A percentile compares a stretch with the other conserved stretches of the same genome.
Conservation (phyloP, 2,888 invertebrate species). For the Nyleta sp. region DNA sequence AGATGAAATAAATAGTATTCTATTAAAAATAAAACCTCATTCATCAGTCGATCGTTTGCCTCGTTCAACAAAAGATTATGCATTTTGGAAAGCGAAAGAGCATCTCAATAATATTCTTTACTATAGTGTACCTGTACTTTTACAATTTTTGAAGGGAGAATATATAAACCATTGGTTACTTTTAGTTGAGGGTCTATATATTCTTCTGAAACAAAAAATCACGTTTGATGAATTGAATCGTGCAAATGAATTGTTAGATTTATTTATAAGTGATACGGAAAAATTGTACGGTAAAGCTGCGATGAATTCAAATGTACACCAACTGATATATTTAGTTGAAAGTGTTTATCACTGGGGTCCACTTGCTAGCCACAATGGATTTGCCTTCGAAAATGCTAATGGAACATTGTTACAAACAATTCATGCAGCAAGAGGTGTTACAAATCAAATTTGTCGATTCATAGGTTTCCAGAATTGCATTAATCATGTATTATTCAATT, state of each 20-base stretch:
- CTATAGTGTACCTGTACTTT: too few species aligned
- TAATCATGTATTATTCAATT: background rate
- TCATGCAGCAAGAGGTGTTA: background rate
- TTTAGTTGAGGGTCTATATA: too few species aligned
- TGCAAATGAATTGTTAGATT: conserved; percentile 2
- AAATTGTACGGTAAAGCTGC: conserved; percentile 10
- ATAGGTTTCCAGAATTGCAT: background rate
- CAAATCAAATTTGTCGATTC: background rate
- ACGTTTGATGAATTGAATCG: background rate
- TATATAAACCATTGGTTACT: too few species aligned
- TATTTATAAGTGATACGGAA: background rate
- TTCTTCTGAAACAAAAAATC: conserved; percentile 1
- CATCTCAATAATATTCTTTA: too few species aligned
- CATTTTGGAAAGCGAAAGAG: too few species aligned
- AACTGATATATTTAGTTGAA: background rate
- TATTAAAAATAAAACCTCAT: too few species aligned
- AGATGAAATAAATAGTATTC: too few species aligned
- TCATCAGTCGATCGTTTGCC: too few species aligned
- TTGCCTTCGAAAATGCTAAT: background rate
- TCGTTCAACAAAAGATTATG: too few species aligned
- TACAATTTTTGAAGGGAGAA: too few species aligned
- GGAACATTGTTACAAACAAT: background rate
- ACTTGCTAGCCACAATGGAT: background rate
- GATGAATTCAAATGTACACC: background rate
- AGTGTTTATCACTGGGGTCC: conserved; percentile 5